Evolutionary conservation across 2,797 vertebrate species (phyloP).

Genomic region (Podarcis lilfordi): DNA sequence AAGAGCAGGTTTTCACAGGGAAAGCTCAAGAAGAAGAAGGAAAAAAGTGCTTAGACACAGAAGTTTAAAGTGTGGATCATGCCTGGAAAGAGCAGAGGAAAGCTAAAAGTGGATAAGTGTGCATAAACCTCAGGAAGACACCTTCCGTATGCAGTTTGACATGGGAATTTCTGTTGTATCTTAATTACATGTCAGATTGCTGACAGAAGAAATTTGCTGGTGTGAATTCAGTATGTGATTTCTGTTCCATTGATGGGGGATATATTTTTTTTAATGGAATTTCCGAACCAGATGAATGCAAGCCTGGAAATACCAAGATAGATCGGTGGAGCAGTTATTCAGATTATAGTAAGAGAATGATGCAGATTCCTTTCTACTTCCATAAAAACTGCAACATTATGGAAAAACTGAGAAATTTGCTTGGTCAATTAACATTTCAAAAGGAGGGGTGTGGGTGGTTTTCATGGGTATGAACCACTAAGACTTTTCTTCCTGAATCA

Average conservation of each 20-base stretch:
- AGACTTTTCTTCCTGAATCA: conserved; percentile 57
- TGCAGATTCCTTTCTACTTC: background rate
- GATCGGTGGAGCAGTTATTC: conserved; percentile 18
- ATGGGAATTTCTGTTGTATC: background rate
- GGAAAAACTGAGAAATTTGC: conserved; percentile 41
- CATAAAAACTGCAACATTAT: conserved; percentile 15
- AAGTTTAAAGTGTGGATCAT: too few species aligned
- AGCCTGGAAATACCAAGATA: conserved; percentile 3
- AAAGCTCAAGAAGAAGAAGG: too few species aligned
- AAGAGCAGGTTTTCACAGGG: too few species aligned
- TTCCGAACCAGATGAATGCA: conserved; percentile 13
- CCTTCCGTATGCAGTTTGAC: background rate
- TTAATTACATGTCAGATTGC: background rate
- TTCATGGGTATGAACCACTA: conserved; percentile 16
- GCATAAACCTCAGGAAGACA: too few species aligned
- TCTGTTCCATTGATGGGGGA: background rate
- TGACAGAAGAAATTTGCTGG: conserved; percentile 11
- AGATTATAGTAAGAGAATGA: background rate
- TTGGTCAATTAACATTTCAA: conserved; percentile 15
- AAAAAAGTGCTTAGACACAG: too few species aligned
- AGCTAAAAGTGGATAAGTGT: too few species aligned
- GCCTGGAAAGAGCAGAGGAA: too few species aligned
- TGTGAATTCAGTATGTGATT: conserved; percentile 11
- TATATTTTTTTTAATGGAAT: background rate
- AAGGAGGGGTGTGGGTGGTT: conserved; percentile 37